Conservation (phyloP, 35 echinoderm and acorn worm genomes). For the Holothuria glaberrima region DNA sequence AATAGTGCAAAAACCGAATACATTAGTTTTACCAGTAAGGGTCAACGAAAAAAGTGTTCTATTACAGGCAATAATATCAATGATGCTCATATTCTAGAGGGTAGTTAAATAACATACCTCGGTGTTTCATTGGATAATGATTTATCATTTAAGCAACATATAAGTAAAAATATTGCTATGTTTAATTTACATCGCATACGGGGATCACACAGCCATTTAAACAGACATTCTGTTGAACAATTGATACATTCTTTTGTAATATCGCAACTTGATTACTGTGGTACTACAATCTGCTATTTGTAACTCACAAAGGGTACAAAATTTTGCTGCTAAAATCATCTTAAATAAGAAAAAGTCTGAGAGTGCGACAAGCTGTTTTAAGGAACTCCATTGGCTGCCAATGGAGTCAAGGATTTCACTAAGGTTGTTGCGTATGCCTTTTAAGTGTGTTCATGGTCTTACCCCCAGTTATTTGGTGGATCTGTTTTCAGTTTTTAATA, state of each 20-base stretch:
- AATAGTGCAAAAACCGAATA: not conserved
- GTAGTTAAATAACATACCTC: not conserved
- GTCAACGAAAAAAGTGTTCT: not conserved
- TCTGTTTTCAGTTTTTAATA: too few relatives aligned
- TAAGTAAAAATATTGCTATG: constrained; percentile 15
- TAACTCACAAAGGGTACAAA: constrained; percentile 22
- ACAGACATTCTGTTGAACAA: not conserved
- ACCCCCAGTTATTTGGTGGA: too few relatives aligned
- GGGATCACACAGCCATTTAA: not conserved
- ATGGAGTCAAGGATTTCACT: too few relatives aligned
- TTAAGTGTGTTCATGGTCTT: too few relatives aligned
- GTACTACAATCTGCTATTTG: not conserved
- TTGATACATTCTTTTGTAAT: not conserved
- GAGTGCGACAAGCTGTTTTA: too few relatives aligned
- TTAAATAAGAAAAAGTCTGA: not conserved
- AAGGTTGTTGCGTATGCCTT: too few relatives aligned
- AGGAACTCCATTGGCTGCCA: too few relatives aligned
- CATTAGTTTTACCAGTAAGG: not conserved
- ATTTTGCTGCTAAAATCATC: constrained; percentile 3
- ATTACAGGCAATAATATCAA: not conserved
- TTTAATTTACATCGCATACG: constrained; percentile 8
- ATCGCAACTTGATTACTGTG: constrained; percentile 16
- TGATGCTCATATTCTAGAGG: not conserved
- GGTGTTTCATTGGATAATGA: not conserved
- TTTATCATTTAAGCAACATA: not conserved